Conservation (phyloP, 1,140 invertebrate genomes). For the Ctenoplectra terminalis region DNA sequence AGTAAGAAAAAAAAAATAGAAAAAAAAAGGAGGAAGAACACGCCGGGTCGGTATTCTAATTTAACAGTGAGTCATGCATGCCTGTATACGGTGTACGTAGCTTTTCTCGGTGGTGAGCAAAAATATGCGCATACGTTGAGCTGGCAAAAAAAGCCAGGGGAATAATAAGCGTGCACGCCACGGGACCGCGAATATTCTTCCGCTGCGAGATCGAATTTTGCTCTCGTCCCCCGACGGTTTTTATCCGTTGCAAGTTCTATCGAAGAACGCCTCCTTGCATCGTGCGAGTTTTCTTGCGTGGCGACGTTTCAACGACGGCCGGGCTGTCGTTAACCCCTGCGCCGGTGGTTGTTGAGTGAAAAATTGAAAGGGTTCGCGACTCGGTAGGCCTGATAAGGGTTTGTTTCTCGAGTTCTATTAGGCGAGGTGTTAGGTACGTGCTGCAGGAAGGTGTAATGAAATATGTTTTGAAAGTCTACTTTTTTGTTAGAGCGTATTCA, state of each 20-base stretch:
- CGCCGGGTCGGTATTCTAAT: conserved; percentile 58
- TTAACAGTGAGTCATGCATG: conserved; percentile 55
- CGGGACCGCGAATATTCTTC: conserved; percentile 31
- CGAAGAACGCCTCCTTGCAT: neutral
- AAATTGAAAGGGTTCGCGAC: neutral
- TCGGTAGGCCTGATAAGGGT: rapidly evolving
- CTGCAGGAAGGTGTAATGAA: too few relatives aligned
- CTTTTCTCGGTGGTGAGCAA: conserved; percentile 32
- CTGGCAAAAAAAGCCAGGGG: conserved; percentile 43
- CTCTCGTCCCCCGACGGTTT: neutral
- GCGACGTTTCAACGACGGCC: neutral
- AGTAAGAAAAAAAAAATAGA: too few relatives aligned
- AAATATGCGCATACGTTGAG: conserved; percentile 66
- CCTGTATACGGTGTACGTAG: conserved; percentile 31
- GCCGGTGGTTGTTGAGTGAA: too few relatives aligned
- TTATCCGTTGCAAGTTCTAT: conserved; percentile 4
- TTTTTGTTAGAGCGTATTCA: too few relatives aligned
- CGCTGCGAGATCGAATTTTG: conserved; percentile 27
- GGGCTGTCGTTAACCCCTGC: neutral
- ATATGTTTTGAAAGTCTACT: too few relatives aligned
- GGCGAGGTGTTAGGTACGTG: too few relatives aligned
- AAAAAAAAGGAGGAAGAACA: conserved; percentile 12
- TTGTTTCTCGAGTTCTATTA: neutral
- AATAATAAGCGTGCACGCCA: conserved; percentile 54
- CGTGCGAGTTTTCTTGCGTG: neutral